Base-by-base conservation (phyloP, 2,113 vertebrate genomes). In the Sinocyclocheilus anshuiensis region DNA sequence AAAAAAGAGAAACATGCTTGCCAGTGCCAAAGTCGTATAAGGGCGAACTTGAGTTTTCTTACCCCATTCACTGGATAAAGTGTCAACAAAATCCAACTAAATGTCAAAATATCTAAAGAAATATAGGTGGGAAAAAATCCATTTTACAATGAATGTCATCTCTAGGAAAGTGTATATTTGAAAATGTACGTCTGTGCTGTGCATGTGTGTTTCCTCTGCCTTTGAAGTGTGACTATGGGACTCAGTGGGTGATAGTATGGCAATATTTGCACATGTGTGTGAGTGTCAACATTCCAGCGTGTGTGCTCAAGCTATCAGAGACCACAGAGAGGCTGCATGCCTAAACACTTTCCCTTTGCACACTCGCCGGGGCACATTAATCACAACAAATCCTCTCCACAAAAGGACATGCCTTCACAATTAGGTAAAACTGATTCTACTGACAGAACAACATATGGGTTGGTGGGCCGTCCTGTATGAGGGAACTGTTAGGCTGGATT, bases 211-310 rank as follows among this genome's bases (percentile, higher is more conserved):
- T 63, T 85, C 42, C 78, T 20, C 42, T 53, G 26, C 15, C 42
- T 71, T 50, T 83, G 63, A 83, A n/a, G 65, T 83, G 45, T 83
- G 48, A 55, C n/a, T 67, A 18, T 20, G 13, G 45, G 24, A 71
- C 26, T 33, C 65, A 29, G 12, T 13, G 65, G 65, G 26, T 72
- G 65, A 55, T 42, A 42, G 42, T 42, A 42, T 42, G 42, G 42
- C 42, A 42, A 8, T 53, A 50, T 81, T 48, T 82, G n/a, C 42
- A 45, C 15, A 48, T 65, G 84, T 77, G 72, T 76, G 13, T 77
- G 53, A 22, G 72, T 85, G 76, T 50, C 42, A 55, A 80, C 67
- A 80, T 86, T 55, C 53, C 48, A 48, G 57, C 50, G 59, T 71
- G 75, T 67, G 42, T 53, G 10, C 9, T 83, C 4, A 72, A 57